These are phyloP conservation scores for Lasioglossum morio DNA, from an alignment of 2,888 invertebrate species.

Conservation along the genomic window DNA sequence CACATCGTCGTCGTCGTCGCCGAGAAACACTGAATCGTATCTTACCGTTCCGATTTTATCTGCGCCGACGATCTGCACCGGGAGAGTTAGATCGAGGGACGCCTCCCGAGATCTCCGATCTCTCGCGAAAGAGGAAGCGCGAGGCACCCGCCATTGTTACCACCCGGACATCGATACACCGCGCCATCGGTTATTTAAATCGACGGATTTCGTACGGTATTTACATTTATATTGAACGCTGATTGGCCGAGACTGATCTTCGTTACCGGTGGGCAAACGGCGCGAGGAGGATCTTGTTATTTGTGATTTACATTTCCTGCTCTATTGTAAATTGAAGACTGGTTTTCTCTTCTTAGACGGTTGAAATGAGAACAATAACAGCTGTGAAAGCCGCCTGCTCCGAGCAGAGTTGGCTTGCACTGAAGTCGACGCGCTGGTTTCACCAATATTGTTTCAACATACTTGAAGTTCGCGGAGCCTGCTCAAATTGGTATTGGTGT, in stretches of 20 bases:
- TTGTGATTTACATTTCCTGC: neutral
- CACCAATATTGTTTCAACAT: neutral
- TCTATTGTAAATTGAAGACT: neutral
- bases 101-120: neutral
- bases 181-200: conserved; percentile 10
- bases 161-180: neutral
- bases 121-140: conserved; percentile 24
- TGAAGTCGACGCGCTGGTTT: neutral
- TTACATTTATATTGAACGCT: conserved; percentile 18
- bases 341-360: conserved; percentile 1
- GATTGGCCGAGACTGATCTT: conserved; percentile 5
- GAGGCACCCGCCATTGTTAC: neutral
- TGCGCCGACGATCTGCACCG: neutral
- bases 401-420: neutral
- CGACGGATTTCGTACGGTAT: neutral
- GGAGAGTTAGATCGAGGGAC: neutral
- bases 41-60: conserved; percentile 31
- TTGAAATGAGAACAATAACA: neutral
- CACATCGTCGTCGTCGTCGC: conserved; percentile 1
- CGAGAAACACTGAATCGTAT: conserved; percentile 50
- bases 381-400: neutral
- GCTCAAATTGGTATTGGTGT: neutral
- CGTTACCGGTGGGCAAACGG: neutral
- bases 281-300: conserved; percentile 2
- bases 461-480: neutral